These are phyloP conservation scores for Acronicta psi DNA, from an alignment of 2,888 invertebrate genomes.

Conservation along the genomic window DNA sequence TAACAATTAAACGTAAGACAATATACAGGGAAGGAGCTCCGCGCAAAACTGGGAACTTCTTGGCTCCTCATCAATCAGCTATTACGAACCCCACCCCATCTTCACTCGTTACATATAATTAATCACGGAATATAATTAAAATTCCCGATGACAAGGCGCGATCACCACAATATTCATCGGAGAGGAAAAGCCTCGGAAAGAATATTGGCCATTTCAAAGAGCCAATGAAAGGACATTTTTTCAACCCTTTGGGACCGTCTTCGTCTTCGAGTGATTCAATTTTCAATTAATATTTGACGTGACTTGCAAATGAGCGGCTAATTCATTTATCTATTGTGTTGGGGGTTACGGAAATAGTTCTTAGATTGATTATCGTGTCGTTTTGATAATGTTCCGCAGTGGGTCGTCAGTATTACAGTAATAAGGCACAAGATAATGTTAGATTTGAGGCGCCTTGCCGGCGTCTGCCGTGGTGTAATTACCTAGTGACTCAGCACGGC, in stretches of 20 bases:
- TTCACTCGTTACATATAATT: conserved; percentile 85
- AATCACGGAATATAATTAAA: conserved; percentile 88
- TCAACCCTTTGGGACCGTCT: conserved; percentile 61
- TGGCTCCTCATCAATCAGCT: conserved; percentile 84
- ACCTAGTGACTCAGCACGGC: conserved; percentile 88
- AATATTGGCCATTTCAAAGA: conserved; percentile 64
- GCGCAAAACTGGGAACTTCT: conserved; percentile 74
- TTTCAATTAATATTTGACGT: conserved; percentile 57
- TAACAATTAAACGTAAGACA: conserved; percentile 84
- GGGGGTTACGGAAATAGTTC: conserved; percentile 37
- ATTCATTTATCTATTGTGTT: conserved; percentile 51
- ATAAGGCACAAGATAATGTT: conserved; percentile 79
- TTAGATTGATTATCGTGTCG: conserved; percentile 42
- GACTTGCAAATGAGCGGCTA: conserved; percentile 57
- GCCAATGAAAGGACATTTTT: conserved; percentile 62
- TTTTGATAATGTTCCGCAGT: conserved; percentile 32
- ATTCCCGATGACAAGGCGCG: conserved; percentile 86
- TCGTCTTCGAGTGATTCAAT: conserved; percentile 53
- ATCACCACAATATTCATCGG: conserved; percentile 72
- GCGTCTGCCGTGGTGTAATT: conserved; percentile 83
- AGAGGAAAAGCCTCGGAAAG: conserved; percentile 61
- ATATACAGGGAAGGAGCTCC: conserved; percentile 71
- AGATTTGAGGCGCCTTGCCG: conserved; percentile 80
- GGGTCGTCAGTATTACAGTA: conserved; percentile 60
- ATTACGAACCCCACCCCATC: conserved; percentile 71